A percentile compares a stretch with the other conserved stretches of the same genome.
Conservation (phyloP, 2,113 vertebrate genomes). For the Pampusana beccarii region DNA sequence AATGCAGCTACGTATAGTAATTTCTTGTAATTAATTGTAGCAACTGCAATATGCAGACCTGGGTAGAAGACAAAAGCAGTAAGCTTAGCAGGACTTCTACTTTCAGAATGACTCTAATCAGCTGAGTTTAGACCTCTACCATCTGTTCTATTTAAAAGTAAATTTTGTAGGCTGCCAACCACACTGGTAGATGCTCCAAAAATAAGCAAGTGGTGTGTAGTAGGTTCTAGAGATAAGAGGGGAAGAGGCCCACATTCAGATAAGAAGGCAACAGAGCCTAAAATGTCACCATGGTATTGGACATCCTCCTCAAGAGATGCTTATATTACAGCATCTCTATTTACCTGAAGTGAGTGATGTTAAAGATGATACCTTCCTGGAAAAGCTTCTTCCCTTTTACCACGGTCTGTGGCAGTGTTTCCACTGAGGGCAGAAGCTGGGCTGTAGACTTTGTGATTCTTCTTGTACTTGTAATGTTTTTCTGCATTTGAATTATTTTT, state of each 20-base stretch:
- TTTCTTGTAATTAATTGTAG: neutral
- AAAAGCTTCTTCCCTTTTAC: neutral
- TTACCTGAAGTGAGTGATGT: neutral
- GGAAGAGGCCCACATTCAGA: neutral
- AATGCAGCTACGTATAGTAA: neutral
- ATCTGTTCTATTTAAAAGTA: neutral
- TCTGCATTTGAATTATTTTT: neutral
- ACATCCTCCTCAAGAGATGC: neutral
- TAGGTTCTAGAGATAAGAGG: neutral
- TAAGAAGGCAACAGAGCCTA: neutral
- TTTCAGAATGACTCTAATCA: neutral
- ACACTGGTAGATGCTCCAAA: neutral
- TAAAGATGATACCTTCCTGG: neutral
- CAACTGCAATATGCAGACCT: neutral
- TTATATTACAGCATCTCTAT: neutral
- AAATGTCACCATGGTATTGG: neutral
- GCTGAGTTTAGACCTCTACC: slow-evolving; percentile 12
- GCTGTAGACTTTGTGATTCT: neutral
- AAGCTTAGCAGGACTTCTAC: neutral
- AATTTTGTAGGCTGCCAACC: neutral
- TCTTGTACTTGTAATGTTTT: neutral
- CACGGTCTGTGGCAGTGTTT: neutral
- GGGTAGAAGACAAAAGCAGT: neutral
- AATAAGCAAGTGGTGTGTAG: neutral
- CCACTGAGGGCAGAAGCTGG: neutral